Evolutionary conservation across 2,113 vertebrate species (phyloP).

Genomic region (Aptenodytes forsteri): DNA sequence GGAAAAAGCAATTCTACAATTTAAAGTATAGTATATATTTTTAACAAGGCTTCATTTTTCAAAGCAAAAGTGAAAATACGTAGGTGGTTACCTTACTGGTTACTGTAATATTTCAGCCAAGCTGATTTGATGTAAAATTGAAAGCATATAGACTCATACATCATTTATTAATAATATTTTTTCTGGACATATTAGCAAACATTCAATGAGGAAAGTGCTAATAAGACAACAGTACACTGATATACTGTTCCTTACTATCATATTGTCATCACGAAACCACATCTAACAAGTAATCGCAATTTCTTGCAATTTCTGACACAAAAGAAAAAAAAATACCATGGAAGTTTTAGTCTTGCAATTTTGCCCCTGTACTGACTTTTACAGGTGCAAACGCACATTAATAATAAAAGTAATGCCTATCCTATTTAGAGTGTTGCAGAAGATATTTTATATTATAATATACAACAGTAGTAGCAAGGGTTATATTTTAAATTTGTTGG

Average conservation of each 20-base stretch:
- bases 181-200: background rate
- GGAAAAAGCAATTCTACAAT: background rate
- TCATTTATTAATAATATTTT: background rate
- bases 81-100: background rate
- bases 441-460: background rate
- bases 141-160: background rate
- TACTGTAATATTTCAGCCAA: background rate
- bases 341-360: background rate
- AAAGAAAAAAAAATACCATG: background rate
- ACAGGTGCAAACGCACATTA: background rate
- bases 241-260: background rate
- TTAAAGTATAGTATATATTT: background rate
- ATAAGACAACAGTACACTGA: constrained; percentile 13
- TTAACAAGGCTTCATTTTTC: constrained; percentile 11
- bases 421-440: background rate
- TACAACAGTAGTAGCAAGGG: background rate
- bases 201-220: background rate
- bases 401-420: background rate
- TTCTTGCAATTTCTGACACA: background rate
- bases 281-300: background rate
- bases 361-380: background rate
- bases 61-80: constrained; percentile 14
- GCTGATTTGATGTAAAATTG: constrained; percentile 25
- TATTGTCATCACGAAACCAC: background rate
- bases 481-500: background rate